A percentile compares a stretch with the other conserved stretches of the same genome.
These are phyloP conservation scores for Catharus minimus DNA, from an alignment of 2,113 vertebrate species.

Conservation along the genomic window DNA sequence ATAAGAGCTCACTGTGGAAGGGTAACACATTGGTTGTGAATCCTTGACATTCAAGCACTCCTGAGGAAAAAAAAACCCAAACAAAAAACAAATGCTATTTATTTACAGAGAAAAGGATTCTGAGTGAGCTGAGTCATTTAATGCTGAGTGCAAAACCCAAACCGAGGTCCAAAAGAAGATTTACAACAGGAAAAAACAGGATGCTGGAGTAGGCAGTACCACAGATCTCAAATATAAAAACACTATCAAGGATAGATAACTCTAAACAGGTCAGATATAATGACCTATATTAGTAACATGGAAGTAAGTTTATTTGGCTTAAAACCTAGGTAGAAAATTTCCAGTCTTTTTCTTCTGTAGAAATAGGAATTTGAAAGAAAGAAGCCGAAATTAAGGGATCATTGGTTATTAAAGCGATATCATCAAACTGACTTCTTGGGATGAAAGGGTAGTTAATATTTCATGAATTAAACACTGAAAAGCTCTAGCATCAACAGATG, in stretches of 20 bases:
- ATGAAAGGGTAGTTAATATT: neutral
- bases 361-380: neutral
- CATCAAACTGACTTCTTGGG: neutral
- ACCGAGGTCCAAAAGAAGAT: neutral
- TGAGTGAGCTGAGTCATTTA: neutral
- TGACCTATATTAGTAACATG: neutral
- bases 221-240: neutral
- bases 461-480: neutral
- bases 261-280: neutral
- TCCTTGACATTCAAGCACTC: neutral
- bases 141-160: neutral
- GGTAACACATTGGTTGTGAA: neutral
- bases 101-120: neutral
- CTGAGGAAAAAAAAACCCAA: neutral
- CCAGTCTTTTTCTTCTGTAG: neutral
- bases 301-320: neutral
- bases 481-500: neutral
- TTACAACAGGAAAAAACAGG: neutral
- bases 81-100: neutral
- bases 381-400: neutral
- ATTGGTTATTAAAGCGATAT: neutral
- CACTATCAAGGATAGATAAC: neutral
- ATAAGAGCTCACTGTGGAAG: neutral
- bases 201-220: neutral
- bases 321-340: neutral